These are phyloP conservation scores for Drosophila anomalata DNA, from an alignment of 2,888 invertebrate genomes.

Conservation along the genomic window DNA sequence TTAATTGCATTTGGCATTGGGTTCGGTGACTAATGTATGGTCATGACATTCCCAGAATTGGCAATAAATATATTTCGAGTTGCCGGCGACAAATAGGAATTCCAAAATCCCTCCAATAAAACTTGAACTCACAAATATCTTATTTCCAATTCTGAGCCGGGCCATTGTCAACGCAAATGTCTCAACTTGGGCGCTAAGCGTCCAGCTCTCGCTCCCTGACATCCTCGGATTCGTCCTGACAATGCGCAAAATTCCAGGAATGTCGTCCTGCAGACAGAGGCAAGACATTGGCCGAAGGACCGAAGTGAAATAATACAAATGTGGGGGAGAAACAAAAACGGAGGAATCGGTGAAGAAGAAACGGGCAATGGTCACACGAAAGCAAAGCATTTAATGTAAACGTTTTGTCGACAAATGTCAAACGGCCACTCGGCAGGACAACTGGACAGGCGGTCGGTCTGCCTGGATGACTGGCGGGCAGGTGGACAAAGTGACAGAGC, in stretches of 20 bases:
- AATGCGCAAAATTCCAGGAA: constrained; percentile 71
- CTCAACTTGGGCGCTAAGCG: constrained; percentile 60
- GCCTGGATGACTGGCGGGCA: not conserved
- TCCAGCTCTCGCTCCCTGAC: constrained; percentile 15
- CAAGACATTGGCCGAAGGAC: constrained; percentile 48
- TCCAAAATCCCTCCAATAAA: constrained; percentile 14
- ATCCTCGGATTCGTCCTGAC: constrained; percentile 46
- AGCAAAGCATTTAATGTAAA: constrained; percentile 77
- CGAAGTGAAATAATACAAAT: constrained; percentile 33
- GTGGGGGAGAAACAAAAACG: constrained; percentile 30
- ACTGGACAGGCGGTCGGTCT: constrained; percentile 17
- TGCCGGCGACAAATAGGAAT: not conserved
- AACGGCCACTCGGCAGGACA: constrained; percentile 62
- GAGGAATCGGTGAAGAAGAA: constrained; percentile 20
- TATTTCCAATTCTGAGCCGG: constrained; percentile 41
- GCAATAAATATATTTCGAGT: constrained; percentile 21
- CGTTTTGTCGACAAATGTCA: constrained; percentile 80
- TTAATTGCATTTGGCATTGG: constrained; percentile 38
- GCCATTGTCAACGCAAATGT: constrained; percentile 77
- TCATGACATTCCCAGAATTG: constrained; percentile 25
- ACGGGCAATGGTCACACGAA: constrained; percentile 63
- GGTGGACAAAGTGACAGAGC: not conserved
- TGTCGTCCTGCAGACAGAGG: constrained; percentile 59
- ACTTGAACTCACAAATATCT: constrained; percentile 30
- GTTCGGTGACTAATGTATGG: constrained; percentile 31